Evolutionary conservation across 2,797 vertebrate species (phyloP), one percentile per base, ranked within the genome.

Genomic region (Esox masquinongy): DNA sequence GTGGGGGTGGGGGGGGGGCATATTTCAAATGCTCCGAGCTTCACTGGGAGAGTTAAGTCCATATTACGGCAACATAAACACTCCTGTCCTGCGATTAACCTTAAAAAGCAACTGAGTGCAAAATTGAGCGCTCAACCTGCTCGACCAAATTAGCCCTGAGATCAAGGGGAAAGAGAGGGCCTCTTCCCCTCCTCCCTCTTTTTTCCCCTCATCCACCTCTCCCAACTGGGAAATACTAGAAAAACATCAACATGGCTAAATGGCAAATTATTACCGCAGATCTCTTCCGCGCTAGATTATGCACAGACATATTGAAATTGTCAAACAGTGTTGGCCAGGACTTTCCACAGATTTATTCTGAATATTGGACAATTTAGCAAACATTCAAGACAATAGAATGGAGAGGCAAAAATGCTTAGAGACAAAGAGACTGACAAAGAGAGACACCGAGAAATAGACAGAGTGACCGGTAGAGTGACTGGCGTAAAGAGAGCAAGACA

Each of bases 1-100:
- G 49, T 43, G 2, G 29, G 70, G 71, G 31, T 22, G 64, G 31
- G 70, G 15, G 36, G 63, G 31, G 8, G 73, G 90, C 85, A 91
- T 88, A 89, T 94, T 94, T 92, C 77, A 87, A 90, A 93, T 88
- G 85, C 77, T 82, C 82, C 82, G 74, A 87, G 86, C 86, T 87
- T 89, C 83, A 84, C 85, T 70, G 89, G 85, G 76, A 89, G 86
- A 88, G 85, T 91, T 88, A 92, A 92, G 76, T 84, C 88, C 77
- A 77, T 85, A 90, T 93, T 91, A 92, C 80, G 88, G 90, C 93
- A 93, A 87, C 79, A 90, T 90, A 93, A 95, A 94, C 86, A 92
- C 51, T 83, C 80, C 81, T 94, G 91, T 91, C 90, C 92, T 80
- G 69, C 71, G 80, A 93, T 95, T 95, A 95, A 95, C 92, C 94